Conservation (phyloP, 2,113 vertebrate species). For the Phodopus roborovskii region DNA sequence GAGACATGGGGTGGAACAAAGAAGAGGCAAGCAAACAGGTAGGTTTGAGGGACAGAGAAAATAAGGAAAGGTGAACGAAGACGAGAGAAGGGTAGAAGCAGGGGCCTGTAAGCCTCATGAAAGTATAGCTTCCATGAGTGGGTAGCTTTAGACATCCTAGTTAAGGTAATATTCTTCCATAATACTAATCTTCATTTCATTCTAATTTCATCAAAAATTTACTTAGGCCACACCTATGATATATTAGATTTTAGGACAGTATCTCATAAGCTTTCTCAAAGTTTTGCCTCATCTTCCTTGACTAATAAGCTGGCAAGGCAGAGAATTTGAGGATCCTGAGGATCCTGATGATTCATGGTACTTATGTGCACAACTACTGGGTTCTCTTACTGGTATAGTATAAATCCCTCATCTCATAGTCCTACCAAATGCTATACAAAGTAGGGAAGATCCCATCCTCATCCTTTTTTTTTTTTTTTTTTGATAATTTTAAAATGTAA, state of each 20-base stretch:
- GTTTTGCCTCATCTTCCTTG: background rate
- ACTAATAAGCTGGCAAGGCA: slow-evolving; percentile 32
- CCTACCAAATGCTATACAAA: background rate
- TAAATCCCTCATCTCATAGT: background rate
- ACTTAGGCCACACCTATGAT: background rate
- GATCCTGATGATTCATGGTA: background rate
- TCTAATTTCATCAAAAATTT: slow-evolving; percentile 37
- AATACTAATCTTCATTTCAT: slow-evolving; percentile 31
- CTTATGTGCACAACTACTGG: background rate
- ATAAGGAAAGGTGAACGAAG: background rate
- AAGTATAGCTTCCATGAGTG: too few species aligned
- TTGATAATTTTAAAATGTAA: too few species aligned
- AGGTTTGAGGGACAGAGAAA: too few species aligned
- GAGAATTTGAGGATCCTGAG: background rate
- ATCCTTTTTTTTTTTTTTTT: too few species aligned
- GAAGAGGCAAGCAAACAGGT: background rate
- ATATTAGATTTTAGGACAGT: slow-evolving; percentile 8
- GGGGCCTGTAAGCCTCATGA: background rate
- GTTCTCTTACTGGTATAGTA: background rate
- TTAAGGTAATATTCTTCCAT: background rate
- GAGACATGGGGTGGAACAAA: too few species aligned
- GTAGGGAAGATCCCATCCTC: background rate
- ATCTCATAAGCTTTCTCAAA: background rate
- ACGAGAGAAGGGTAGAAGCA: background rate
- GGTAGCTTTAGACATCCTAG: background rate